These are phyloP conservation scores for Microtus pennsylvanicus DNA, from an alignment of 2,113 vertebrate genomes.

Conservation along the genomic window DNA sequence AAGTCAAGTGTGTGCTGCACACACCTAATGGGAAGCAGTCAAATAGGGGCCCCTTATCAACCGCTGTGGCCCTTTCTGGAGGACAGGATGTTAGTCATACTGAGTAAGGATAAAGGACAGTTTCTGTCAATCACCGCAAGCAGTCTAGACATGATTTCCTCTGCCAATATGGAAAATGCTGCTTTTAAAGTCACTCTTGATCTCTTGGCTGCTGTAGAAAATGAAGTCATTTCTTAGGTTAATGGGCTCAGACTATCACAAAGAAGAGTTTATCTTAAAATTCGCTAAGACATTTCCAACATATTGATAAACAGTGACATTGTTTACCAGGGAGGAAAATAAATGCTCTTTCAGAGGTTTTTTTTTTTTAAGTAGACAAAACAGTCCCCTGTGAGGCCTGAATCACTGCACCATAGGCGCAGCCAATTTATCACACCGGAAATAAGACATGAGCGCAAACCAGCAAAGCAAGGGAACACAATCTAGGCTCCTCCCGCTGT, in stretches of 20 bases:
- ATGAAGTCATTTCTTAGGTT: slow-evolving; percentile 43
- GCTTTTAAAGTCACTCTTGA: neutral
- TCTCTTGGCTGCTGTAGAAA: slow-evolving; percentile 55
- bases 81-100: neutral
- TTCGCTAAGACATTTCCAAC: slow-evolving; percentile 23
- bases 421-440: neutral
- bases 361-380: neutral
- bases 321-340: slow-evolving; percentile 18
- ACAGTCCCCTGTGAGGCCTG: neutral
- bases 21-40: neutral
- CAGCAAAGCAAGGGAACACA: neutral
- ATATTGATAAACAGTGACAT: slow-evolving; percentile 23
- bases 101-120: neutral
- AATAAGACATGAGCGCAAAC: neutral
- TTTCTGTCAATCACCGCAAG: neutral
- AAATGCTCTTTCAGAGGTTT: neutral
- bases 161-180: neutral
- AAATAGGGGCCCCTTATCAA: neutral
- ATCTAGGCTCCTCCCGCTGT: neutral
- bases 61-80: neutral
- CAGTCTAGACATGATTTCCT: neutral
- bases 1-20: neutral
- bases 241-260: neutral
- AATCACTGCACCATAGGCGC: neutral
- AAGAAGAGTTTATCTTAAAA: slow-evolving; percentile 22